These are phyloP conservation scores for Lithobates sylvaticus DNA, from an alignment of 2,797 vertebrate species.

Conservation along the genomic window DNA sequence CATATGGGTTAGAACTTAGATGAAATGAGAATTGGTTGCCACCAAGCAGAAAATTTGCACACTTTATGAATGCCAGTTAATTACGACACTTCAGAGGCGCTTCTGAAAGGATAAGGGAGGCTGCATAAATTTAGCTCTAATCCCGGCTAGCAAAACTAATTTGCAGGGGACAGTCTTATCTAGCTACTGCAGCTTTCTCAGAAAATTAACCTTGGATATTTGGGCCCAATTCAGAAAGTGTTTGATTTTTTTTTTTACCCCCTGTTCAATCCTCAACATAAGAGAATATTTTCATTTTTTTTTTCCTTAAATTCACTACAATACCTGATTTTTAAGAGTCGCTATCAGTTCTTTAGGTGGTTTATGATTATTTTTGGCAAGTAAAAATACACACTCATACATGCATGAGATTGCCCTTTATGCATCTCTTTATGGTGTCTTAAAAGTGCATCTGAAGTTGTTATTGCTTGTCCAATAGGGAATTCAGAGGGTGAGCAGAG, in stretches of 20 bases:
- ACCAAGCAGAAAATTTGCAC: slow-evolving; percentile 98
- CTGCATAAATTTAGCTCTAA: slow-evolving; percentile 99
- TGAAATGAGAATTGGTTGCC: slow-evolving; percentile 95
- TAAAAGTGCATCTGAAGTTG: slow-evolving; percentile 60
- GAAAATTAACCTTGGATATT: slow-evolving; percentile 99
- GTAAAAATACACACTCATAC: slow-evolving; percentile 65
- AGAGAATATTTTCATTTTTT: slow-evolving; percentile 76
- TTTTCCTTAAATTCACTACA: slow-evolving; percentile 77
- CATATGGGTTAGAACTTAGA: slow-evolving; percentile 87
- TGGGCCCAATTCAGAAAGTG: slow-evolving; percentile 98
- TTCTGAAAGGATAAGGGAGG: slow-evolving; percentile 98
- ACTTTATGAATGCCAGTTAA: slow-evolving; percentile 99
- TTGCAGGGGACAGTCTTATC: slow-evolving; percentile 99
- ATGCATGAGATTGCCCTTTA: too few species aligned
- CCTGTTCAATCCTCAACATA: slow-evolving; percentile 79
- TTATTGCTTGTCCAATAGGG: slow-evolving; percentile 72
- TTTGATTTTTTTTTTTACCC: slow-evolving; percentile 82
- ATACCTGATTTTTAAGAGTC: slow-evolving; percentile 84
- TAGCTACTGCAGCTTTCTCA: slow-evolving; percentile 98
- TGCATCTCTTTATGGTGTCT: too few species aligned
- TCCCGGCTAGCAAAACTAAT: slow-evolving; percentile 99
- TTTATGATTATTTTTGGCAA: slow-evolving; percentile 84
- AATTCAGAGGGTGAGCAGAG: slow-evolving; percentile 73
- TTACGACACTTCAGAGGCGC: slow-evolving; percentile 99
- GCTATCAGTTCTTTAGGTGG: slow-evolving; percentile 78